Conservation (phyloP, 2,888 invertebrate genomes). For the Agelastica alni region DNA sequence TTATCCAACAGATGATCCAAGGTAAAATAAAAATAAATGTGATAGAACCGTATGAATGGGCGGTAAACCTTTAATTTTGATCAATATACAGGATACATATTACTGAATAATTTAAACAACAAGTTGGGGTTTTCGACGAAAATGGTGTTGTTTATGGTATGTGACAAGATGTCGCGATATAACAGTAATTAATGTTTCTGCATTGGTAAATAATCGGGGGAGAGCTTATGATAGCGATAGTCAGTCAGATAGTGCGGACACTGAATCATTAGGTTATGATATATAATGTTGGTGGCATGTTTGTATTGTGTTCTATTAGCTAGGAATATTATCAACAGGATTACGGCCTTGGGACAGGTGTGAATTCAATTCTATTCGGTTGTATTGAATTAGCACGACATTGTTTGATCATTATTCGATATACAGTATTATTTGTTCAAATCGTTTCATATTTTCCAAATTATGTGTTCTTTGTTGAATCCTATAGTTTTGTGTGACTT, state of each 20-base stretch:
- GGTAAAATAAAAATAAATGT: no score
- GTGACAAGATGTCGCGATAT: constrained; percentile 44
- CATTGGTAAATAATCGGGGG: constrained; percentile 52
- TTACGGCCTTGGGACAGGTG: constrained; percentile 51
- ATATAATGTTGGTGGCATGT: constrained; percentile 47
- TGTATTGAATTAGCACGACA: constrained; percentile 22
- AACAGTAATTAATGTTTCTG: constrained; percentile 51
- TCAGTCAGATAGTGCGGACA: constrained; percentile 49
- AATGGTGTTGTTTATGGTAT: constrained; percentile 41
- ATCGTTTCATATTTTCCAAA: no score
- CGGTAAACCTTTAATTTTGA: constrained; percentile 13
- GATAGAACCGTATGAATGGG: no score
- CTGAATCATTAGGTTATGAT: constrained; percentile 54
- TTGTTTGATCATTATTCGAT: constrained; percentile 9
- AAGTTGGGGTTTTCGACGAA: constrained; percentile 35
- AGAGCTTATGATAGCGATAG: constrained; percentile 51
- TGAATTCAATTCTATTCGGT: constrained; percentile 43
- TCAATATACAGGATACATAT: constrained; percentile 25
- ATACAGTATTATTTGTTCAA: not conserved
- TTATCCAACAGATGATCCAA: no score
- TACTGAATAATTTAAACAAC: constrained; percentile 37
- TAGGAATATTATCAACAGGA: constrained; percentile 48
- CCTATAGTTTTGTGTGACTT: no score
- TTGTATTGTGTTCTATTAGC: constrained; percentile 52
- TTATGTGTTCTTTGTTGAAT: no score